Evolutionary conservation across 2,797 vertebrate genomes (phyloP), one percentile per base, ranked within the genome.

Genomic region (Crax fasciolata): DNA sequence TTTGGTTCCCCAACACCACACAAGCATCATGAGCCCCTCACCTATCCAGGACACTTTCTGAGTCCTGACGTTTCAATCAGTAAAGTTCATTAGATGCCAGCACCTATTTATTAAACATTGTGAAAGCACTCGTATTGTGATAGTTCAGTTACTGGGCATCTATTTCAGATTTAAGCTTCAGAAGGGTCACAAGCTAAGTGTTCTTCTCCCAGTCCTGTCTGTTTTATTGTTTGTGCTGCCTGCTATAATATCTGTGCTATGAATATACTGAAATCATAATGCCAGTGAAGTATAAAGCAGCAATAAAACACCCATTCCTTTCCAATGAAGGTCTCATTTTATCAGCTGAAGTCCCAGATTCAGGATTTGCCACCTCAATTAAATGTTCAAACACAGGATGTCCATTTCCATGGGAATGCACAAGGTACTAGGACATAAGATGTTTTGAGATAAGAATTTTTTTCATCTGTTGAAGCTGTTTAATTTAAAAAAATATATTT

Each of bases 11-110:
- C 27, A 30, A 5, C 5, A 6, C 10, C 41, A 7, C 18, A 16
- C 5, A 39, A 35, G 54, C 3, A 8, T 27, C 24, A 28, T 1
- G 2, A 77, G n/a, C 3, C 4, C 10, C 35, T 27, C 12, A 15
- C 13, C 27, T 35, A 48, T 39, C 17, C 57, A 51, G 13, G 9
- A 41, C 7, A 15, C 5, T 23, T 57, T 51, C 17, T 41, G 8
- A 30, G 25, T 46, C 19, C 24, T 19, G 11, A 49, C 46, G 6
- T 81, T 55, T 70, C n/a, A 41, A 14, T 43, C 24, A 30, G 6
- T n/a, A 24, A 73, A 44, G 13, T 59, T 87, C 8, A 2, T 30
- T 61, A 65, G 66, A 16, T 46, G 12, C 18, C 38, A 12, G 13
- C n/a, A 32, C 13, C 12, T 65, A 19, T 16, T 51, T 24, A 9